Conservation (phyloP, 2,113 vertebrate species). For the Perca flavescens region DNA sequence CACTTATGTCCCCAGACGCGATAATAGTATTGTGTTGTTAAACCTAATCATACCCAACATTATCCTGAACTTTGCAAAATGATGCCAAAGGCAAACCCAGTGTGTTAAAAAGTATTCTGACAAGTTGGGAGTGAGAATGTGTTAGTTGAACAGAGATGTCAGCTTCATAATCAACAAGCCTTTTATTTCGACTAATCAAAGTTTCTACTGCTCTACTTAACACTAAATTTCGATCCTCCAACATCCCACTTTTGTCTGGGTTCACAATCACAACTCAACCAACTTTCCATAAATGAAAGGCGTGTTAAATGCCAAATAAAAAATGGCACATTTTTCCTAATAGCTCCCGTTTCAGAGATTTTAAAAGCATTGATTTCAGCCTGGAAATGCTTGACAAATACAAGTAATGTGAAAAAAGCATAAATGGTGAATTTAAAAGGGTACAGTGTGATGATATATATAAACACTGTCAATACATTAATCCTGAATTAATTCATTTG, state of each 20-base stretch:
- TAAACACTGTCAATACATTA: conserved; percentile 10
- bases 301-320: not conserved
- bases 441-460: conserved; percentile 12
- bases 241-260: not conserved
- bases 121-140: no score
- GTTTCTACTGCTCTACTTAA: conserved; percentile 21
- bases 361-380: not conserved
- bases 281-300: not conserved
- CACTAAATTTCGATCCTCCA: conserved; percentile 23
- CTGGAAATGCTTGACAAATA: not conserved
- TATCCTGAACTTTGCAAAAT: no score
- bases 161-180: conserved; percentile 58
- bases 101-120: no score
- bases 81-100: no score
- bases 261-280: not conserved
- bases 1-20: no score
- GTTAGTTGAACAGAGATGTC: conserved; percentile 36
- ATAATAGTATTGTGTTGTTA: no score
- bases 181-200: conserved; percentile 32
- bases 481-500: conserved; percentile 10
- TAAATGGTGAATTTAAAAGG: not conserved
- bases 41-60: no score
- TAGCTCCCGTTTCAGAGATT: no score
- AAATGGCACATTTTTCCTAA: not conserved
- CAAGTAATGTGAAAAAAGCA: not conserved